These are phyloP conservation scores for Leptopilina syphax DNA, from an alignment of 2,888 invertebrate species.

Conservation along the genomic window DNA sequence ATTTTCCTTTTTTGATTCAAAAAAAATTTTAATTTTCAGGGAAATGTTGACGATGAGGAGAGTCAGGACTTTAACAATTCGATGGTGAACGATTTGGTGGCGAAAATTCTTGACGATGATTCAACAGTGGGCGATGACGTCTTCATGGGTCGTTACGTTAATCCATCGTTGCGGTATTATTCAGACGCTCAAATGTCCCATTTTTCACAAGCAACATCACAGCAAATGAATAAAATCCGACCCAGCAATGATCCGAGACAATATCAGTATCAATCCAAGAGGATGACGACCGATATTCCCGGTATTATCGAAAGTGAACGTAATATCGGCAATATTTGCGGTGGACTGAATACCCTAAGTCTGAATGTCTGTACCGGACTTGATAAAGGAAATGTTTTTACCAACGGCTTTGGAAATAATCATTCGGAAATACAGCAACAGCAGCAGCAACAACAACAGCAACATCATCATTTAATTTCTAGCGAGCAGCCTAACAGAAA, in stretches of 20 bases:
- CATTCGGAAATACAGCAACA: constrained; percentile 43
- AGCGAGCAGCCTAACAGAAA: constrained; percentile 56
- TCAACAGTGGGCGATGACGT: constrained; percentile 69
- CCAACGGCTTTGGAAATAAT: constrained; percentile 60
- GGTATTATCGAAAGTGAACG: constrained; percentile 61
- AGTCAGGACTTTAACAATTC: constrained; percentile 78
- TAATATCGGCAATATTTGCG: constrained; percentile 65
- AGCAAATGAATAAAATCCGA: constrained; percentile 48
- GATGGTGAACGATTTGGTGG: constrained; percentile 82
- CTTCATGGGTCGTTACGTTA: constrained; percentile 64
- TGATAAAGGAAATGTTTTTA: constrained; percentile 58
- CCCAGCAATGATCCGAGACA: constrained; percentile 47
- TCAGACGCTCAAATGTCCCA: constrained; percentile 50
- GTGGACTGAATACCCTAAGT: constrained; percentile 64
- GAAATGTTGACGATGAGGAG: constrained; percentile 72
- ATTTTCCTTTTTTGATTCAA: not conserved
- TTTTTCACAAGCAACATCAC: constrained; percentile 43
- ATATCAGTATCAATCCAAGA: constrained; percentile 50
- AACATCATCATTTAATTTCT: constrained; percentile 51
- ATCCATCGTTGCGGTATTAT: constrained; percentile 55
- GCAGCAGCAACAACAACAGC: too few species aligned
- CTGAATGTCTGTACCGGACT: constrained; percentile 59
- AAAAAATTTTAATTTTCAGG: constrained; percentile 56
- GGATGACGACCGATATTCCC: constrained; percentile 51
- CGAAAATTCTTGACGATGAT: constrained; percentile 82